A percentile compares a stretch with the other conserved stretches of the same genome.
Conservation (phyloP, 2,888 invertebrate genomes). For the Petrophora chlorosata region DNA sequence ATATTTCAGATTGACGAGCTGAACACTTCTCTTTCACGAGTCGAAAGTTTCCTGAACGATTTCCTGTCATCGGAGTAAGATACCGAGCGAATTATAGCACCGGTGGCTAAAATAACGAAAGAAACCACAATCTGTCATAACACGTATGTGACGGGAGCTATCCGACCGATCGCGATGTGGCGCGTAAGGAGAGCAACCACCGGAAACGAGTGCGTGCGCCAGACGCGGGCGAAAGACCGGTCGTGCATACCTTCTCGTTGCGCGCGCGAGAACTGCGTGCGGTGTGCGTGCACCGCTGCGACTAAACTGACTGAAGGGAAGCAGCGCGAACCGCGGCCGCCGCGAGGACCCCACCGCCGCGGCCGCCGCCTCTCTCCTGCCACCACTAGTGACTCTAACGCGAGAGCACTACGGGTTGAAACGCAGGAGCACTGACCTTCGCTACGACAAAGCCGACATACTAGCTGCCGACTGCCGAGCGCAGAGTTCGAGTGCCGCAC, state of each 20-base stretch:
- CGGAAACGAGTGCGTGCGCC: constrained; percentile 71
- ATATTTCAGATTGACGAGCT: constrained; percentile 25
- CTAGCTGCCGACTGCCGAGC: constrained; percentile 42
- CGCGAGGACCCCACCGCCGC: constrained; percentile 70
- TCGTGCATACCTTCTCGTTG: constrained; percentile 78
- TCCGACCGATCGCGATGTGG: constrained; percentile 37
- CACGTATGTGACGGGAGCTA: constrained; percentile 33
- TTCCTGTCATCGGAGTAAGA: constrained; percentile 23
- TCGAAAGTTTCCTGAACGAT: constrained; percentile 6
- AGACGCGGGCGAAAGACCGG: constrained; percentile 43
- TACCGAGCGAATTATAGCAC: constrained; percentile 23
- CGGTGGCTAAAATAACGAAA: constrained; percentile 7
- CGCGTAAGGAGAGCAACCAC: constrained; percentile 69
- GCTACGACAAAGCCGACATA: constrained; percentile 52
- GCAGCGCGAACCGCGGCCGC: constrained; percentile 56
- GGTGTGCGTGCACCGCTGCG: constrained; percentile 83
- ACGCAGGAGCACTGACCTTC: constrained; percentile 79
- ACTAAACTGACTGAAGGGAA: constrained; percentile 75
- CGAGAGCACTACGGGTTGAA: constrained; percentile 74
- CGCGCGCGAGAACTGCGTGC: constrained; percentile 84
- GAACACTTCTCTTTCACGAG: constrained; percentile 16
- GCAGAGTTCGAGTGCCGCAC: constrained; percentile 53
- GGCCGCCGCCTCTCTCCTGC: constrained; percentile 72
- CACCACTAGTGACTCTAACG: constrained; percentile 74
- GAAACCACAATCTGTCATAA: constrained; percentile 39